phyloP scores from a whole-genome alignment of 1,140 invertebrate species.

The Macrostomum lignano region DNA sequence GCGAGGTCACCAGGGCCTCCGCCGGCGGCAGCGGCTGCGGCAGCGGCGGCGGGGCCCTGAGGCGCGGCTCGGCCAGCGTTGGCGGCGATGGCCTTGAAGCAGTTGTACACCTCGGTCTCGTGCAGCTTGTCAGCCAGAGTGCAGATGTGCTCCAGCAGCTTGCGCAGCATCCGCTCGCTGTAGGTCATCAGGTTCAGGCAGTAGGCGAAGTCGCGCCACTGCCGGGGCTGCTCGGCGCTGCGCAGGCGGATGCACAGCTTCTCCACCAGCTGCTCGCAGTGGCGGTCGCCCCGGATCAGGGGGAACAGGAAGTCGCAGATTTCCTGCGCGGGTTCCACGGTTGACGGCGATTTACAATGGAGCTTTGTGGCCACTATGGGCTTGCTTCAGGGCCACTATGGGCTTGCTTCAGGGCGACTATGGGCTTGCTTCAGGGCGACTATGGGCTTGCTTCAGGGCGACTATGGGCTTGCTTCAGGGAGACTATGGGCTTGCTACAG shows the following conservation, averaged over 20 bases:
- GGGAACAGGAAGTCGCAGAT: slow-evolving; percentile 36
- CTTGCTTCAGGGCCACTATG: neutral
- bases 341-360: neutral
- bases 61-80: too few relatives aligned
- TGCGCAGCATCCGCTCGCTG: slow-evolving; percentile 1
- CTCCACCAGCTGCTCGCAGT: slow-evolving; percentile 54
- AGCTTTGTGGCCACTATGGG: neutral
- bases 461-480: too few relatives aligned
- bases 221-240: neutral
- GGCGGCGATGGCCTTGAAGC: too few relatives aligned
- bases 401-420: neutral
- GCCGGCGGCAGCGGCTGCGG: too few relatives aligned
- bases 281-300: slow-evolving; percentile 53
- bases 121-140: slow-evolving; percentile 2
- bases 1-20: too few relatives aligned
- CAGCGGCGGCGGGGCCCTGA: too few relatives aligned
- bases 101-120: too few relatives aligned
- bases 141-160: neutral
- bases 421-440: slow-evolving; percentile 44
- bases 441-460: slow-evolving; percentile 41
- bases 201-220: slow-evolving; percentile 1
- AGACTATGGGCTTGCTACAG: too few relatives aligned
- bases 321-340: neutral
- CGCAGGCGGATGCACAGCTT: slow-evolving; percentile 50
- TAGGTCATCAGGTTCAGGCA: slow-evolving; percentile 1